Conservation (phyloP, 2,797 vertebrate genomes). For the Erethizon dorsatum region DNA sequence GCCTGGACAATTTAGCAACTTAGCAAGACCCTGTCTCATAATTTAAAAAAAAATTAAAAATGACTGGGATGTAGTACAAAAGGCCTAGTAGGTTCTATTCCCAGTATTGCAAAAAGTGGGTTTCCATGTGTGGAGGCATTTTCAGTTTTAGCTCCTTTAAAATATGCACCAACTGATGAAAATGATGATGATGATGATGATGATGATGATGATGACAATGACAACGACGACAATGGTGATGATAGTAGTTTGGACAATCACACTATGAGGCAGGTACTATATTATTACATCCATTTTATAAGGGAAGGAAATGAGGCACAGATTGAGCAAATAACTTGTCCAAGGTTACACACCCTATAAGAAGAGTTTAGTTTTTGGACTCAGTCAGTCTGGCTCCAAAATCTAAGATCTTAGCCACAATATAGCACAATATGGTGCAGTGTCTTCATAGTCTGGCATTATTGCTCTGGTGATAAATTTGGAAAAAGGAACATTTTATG, state of each 20-base stretch:
- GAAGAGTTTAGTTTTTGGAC: constrained; percentile 43
- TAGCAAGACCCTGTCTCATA: not conserved
- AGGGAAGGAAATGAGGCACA: constrained; percentile 45
- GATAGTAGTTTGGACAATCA: constrained; percentile 24
- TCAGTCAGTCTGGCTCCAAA: constrained; percentile 22
- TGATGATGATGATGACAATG: not conserved
- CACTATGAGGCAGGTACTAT: not conserved
- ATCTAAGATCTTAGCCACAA: constrained; percentile 18
- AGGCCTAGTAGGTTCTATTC: not conserved
- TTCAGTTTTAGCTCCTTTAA: constrained; percentile 56
- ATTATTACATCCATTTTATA: constrained; percentile 10
- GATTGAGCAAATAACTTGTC: not conserved
- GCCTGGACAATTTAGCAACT: not conserved
- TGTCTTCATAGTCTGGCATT: constrained; percentile 42
- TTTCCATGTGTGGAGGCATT: not conserved
- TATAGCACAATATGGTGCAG: not conserved
- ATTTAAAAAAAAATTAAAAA: not conserved
- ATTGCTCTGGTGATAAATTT: constrained; percentile 30
- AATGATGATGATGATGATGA: not conserved
- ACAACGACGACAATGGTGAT: not conserved
- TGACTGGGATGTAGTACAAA: not conserved
- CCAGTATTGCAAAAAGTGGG: not conserved
- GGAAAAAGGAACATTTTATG: constrained; percentile 14
- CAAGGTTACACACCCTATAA: constrained; percentile 38
- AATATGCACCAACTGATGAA: constrained; percentile 1